Conservation (phyloP, 1,140 invertebrate genomes). For the Ptiloglossa arizonensis region DNA sequence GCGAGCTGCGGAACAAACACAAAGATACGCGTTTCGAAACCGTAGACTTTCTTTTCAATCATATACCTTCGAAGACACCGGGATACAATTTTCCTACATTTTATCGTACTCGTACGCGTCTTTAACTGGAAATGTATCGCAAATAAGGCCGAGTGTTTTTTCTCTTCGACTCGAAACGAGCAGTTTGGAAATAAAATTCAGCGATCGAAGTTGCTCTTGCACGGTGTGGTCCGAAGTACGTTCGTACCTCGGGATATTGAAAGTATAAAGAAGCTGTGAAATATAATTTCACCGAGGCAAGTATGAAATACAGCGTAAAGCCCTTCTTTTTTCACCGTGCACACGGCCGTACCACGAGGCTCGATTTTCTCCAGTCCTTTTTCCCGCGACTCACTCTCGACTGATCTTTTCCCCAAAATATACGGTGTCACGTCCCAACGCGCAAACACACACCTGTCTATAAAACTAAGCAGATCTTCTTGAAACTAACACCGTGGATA, state of each 20-base stretch:
- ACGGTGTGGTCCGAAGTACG: not conserved
- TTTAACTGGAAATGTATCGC: too few species aligned
- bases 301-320: constrained; percentile 2
- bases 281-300: not conserved
- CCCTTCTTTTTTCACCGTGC: not conserved
- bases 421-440: not conserved
- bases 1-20: too few species aligned
- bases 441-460: not conserved
- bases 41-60: too few species aligned
- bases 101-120: too few species aligned
- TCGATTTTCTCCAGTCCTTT: constrained; percentile 17
- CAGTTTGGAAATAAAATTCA: not conserved
- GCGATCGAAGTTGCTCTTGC: not conserved
- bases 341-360: not conserved
- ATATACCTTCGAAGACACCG: too few species aligned
- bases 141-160: too few species aligned
- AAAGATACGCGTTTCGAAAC: too few species aligned
- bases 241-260: not conserved
- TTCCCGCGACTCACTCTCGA: not conserved
- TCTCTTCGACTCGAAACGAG: too few species aligned
- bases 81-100: too few species aligned
- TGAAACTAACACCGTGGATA: not conserved
- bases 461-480: constrained; percentile 1
- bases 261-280: not conserved
- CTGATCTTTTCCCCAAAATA: not conserved